Evolutionary conservation across 2,888 invertebrate genomes (phyloP), one percentile per base, ranked within the genome.

Genomic region (Encarsia formosa): DNA sequence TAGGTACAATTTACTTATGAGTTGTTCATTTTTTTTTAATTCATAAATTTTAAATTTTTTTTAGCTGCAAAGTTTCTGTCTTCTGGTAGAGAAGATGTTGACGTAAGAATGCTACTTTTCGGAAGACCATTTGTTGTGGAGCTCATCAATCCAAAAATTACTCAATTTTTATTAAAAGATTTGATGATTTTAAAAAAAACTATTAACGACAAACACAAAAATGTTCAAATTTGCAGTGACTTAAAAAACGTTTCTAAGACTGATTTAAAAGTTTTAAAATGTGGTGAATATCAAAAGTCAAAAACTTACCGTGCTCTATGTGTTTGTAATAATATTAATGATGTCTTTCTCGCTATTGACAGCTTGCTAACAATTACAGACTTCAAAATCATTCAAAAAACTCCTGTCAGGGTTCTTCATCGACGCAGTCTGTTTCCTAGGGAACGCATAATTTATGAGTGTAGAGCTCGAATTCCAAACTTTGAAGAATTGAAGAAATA

Each of bases 1-100:
- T 78, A 68, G 66, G 67, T n/a, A n/a, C n/a, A n/a, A n/a, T 62
- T 46, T 20, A 24, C 18, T 31, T 50, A 11, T 39, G 26, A 43
- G 4, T 41, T n/a, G 19, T 19, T 8, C 29, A 35, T 42, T 35
- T 16, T n/a, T 50, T 26, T 18, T 26, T 44, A n/a, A 13, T 24
- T 8, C 16, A 23, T 11, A 16, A 4, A 23, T 18, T 37, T 22
- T 22, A 42, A 29, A 32, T n/a, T 20, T n/a, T 8, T 29, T 41
- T 20, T 9, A 45, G 78, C 77, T 23, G 74, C 84, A n/a, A 88
- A 87, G 67, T 92, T 97, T 76, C 83, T 89, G 61, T 84, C 95
- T 3, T 94, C 96, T 46, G 97, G 98, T 0, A 79, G 99, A 32
- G 98, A 99, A 76, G 99, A 99, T 76, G 91, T 96, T 0, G 99